Evolutionary conservation across 53 echinoderm and acorn worm species (phyloP).

Genomic region (Pentamera pediparva): DNA sequence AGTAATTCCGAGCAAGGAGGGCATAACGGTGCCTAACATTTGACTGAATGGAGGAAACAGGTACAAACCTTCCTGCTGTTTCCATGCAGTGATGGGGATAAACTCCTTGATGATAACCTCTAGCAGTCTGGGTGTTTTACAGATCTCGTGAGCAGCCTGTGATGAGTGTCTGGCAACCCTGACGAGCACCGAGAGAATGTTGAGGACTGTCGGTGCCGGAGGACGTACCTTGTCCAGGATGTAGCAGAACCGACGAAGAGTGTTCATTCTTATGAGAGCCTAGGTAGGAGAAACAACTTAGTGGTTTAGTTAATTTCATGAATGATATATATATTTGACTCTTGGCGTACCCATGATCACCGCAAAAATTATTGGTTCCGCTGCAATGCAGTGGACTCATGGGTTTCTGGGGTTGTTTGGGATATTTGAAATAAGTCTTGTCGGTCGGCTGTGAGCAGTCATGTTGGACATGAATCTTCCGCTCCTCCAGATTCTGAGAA

Average conservation of each 20-base stretch:
- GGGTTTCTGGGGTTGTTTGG: too few relatives aligned
- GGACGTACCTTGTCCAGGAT: constrained; percentile 85
- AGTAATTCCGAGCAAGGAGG: too few relatives aligned
- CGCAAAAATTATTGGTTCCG: neutral
- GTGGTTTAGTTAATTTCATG: neutral
- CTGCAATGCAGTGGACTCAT: too few relatives aligned
- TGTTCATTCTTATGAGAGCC: constrained; percentile 80
- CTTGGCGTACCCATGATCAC: neutral
- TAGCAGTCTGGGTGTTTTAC: constrained; percentile 69
- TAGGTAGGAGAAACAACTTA: constrained; percentile 5
- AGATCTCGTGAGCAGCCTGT: constrained; percentile 58
- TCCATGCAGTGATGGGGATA: constrained; percentile 72
- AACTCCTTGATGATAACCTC: constrained; percentile 65
- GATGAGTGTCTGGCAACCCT: constrained; percentile 72
- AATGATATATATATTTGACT: neutral
- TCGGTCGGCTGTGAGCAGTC: too few relatives aligned
- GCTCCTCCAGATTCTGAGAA: too few relatives aligned
- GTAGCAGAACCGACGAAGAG: constrained; percentile 71
- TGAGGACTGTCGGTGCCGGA: constrained; percentile 64
- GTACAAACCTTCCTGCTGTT: constrained; percentile 63
- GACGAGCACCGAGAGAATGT: constrained; percentile 63
- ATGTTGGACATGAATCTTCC: too few relatives aligned
- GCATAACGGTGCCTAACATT: too few relatives aligned
- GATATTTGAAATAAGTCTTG: too few relatives aligned
- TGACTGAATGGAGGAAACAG: neutral